These are phyloP conservation scores for Hydractinia echinata DNA, from an alignment of 30 jellyfish, hydroid and myxozoan genomes.

Conservation along the genomic window DNA sequence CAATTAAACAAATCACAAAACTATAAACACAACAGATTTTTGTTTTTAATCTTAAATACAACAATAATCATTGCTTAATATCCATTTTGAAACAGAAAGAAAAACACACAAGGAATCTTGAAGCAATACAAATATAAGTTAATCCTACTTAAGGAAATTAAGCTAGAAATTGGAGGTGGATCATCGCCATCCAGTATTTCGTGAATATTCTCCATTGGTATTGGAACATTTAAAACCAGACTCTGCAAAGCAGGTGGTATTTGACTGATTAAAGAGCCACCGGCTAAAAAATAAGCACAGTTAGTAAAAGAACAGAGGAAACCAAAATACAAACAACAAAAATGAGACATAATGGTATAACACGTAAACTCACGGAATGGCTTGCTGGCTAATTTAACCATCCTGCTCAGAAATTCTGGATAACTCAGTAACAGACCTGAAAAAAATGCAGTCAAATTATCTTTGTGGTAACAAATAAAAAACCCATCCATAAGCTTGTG, in stretches of 20 bases:
- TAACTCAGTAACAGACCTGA: constrained; percentile 49
- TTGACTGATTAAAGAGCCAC: not conserved
- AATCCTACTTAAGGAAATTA: too few relatives aligned
- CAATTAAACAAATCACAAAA: too few relatives aligned
- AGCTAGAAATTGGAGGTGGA: not conserved
- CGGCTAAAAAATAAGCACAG: not conserved
- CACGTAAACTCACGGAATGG: constrained; percentile 57
- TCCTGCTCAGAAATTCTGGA: constrained; percentile 68
- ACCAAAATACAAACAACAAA: not conserved
- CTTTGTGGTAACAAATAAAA: too few relatives aligned
- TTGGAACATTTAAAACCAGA: not conserved
- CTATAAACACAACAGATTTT: too few relatives aligned
- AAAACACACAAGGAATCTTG: too few relatives aligned
- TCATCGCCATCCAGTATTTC: not conserved
- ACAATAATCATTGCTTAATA: too few relatives aligned
- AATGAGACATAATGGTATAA: not conserved
- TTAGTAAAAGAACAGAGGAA: not conserved
- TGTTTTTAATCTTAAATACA: too few relatives aligned
- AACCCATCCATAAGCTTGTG: too few relatives aligned
- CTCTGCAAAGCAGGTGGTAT: constrained; percentile 10
- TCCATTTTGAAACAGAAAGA: too few relatives aligned
- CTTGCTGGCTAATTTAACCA: constrained; percentile 82
- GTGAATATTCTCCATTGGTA: not conserved
- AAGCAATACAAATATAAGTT: too few relatives aligned
- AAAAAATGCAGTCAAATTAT: not conserved